Evolutionary conservation across 2,797 vertebrate species (phyloP).

Genomic region (Lophius americanus): DNA sequence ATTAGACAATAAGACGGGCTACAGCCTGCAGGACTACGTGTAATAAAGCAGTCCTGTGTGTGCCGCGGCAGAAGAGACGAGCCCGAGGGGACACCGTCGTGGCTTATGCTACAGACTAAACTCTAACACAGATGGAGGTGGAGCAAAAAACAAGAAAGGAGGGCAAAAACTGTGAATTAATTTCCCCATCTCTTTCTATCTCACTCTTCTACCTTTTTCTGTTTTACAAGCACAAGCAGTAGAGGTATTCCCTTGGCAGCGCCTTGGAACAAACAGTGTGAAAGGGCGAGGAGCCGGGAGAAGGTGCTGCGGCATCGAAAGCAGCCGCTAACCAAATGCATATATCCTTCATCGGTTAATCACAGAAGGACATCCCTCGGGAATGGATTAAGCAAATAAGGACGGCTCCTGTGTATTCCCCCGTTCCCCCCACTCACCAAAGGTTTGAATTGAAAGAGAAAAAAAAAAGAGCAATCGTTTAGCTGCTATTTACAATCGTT

Average conservation of each 20-base stretch:
- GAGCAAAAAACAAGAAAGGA: slow-evolving; percentile 56
- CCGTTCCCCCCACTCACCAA: slow-evolving; percentile 62
- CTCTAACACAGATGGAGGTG: slow-evolving; percentile 54
- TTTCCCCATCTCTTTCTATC: slow-evolving; percentile 42
- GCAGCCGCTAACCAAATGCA: slow-evolving; percentile 71
- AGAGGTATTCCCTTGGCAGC: slow-evolving; percentile 79
- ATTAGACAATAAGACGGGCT: slow-evolving; percentile 86
- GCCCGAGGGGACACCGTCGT: slow-evolving; percentile 54
- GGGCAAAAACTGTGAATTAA: slow-evolving; percentile 64
- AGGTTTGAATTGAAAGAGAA: slow-evolving; percentile 73
- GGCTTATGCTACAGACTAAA: slow-evolving; percentile 48
- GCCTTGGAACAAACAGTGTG: slow-evolving; percentile 69
- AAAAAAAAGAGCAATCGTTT: slow-evolving; percentile 80
- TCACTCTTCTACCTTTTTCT: slow-evolving; percentile 55
- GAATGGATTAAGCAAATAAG: slow-evolving; percentile 80
- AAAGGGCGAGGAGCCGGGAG: slow-evolving; percentile 63
- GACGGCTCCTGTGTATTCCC: slow-evolving; percentile 58
- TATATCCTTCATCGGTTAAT: slow-evolving; percentile 78
- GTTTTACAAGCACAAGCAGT: slow-evolving; percentile 84
- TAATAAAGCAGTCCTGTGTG: slow-evolving; percentile 61
- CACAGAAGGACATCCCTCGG: slow-evolving; percentile 65
- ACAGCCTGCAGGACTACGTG: slow-evolving; percentile 88
- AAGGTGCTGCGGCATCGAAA: slow-evolving; percentile 69
- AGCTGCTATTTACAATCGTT: slow-evolving; percentile 86
- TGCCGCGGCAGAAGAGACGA: slow-evolving; percentile 57